Base-by-base conservation (phyloP, 2,888 invertebrate genomes). In the Alcis repandata region DNA sequence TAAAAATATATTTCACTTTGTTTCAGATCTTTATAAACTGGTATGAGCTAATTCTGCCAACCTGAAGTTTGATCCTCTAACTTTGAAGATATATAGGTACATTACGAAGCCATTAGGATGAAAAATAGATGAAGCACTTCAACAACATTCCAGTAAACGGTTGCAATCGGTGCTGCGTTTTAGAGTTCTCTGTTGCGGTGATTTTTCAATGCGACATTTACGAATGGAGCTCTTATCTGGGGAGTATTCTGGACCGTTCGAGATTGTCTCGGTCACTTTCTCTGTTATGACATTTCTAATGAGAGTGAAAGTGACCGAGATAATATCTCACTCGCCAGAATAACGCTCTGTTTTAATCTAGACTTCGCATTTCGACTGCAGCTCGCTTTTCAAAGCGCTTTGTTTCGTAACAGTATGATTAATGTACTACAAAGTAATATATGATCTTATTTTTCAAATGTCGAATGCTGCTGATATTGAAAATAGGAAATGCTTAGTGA, bases 151-250 rank as follows among this genome's bases (percentile, higher is more conserved):
- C 49, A 17, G 15, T 33, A 49, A 49, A 32, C 49, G 17, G 17
- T 33, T 48, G 17, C 32, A 10, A 2, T 49, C 9, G 1, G 19
- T 36, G 9, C 41, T 41, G 53, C 15, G 53, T 32, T 58, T 46
- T 48, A 63, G 40, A 63, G 46, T 27, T 65, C 41, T 45, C 59
- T 19, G 45, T 38, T 49, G 56, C 17, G 40, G 60, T 38, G 43
- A 60, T 65, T 65, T 60, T 45, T 65, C 56, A 65, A 36, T 10
- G 60, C 20, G 65, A 65, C 65, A 17, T 65, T 27, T 59, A 65
- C 36, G n/a, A 46, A 65, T 65, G 64, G 59, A 43, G 22, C 59
- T 43, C 48, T 54, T 38, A 4, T 65, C 59, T n/a, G n/a, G n/a
- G n/a, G n/a, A n/a, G n/a, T n/a, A n/a, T n/a, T n/a, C n/a, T n/a